Evolutionary conservation across 2,888 invertebrate genomes (phyloP).

Genomic region (Tetragonisca angustula): DNA sequence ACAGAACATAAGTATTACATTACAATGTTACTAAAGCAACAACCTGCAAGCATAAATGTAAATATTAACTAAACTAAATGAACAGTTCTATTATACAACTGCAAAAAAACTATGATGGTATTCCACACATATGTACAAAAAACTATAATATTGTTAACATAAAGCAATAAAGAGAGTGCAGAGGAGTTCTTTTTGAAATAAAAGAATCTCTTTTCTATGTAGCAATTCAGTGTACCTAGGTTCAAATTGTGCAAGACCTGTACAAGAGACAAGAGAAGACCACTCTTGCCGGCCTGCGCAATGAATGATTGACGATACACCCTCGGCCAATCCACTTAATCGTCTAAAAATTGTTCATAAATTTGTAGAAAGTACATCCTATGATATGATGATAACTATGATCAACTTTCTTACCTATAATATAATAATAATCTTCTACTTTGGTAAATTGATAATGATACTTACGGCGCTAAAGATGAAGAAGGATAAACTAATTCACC

Average conservation of each 20-base stretch:
- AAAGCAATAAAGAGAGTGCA: neutral
- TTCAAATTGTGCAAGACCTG: conserved; percentile 85
- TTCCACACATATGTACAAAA: neutral
- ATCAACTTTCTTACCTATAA: neutral
- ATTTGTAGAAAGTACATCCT: neutral
- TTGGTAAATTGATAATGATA: conserved; percentile 70
- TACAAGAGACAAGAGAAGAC: conserved; percentile 78
- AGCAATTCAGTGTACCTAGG: conserved; percentile 85
- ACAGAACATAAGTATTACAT: conserved; percentile 6
- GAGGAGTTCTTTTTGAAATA: conserved; percentile 1
- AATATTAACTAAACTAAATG: neutral
- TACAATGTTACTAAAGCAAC: conserved; percentile 6
- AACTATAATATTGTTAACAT: neutral
- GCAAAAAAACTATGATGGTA: neutral
- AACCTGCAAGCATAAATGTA: conserved; percentile 1
- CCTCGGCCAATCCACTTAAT: conserved; percentile 89
- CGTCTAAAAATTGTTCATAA: conserved; percentile 84
- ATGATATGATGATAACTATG: too few relatives aligned
- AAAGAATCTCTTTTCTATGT: neutral
- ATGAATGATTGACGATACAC: conserved; percentile 89
- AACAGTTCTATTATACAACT: neutral
- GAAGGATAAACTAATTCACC: conserved; percentile 93
- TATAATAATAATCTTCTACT: neutral
- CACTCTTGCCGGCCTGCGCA: conserved; percentile 88
- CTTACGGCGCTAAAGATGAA: conserved; percentile 94